A percentile compares a stretch with the other conserved stretches of the same genome.
Conservation (phyloP, 2,888 invertebrate genomes). For the Parnassius orleans region DNA sequence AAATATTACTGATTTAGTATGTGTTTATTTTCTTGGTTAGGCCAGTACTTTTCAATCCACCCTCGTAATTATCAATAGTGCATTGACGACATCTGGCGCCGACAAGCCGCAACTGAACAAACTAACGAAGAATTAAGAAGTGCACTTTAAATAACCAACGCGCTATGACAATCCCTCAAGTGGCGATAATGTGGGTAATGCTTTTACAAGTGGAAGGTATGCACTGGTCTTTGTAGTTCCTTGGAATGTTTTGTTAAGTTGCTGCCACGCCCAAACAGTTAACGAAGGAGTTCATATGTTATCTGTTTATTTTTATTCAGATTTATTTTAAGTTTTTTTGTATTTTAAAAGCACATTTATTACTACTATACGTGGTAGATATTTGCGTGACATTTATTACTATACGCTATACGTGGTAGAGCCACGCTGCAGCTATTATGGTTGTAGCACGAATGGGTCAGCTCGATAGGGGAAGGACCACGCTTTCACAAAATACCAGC, state of each 20-base stretch:
- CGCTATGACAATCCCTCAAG: constrained; percentile 15
- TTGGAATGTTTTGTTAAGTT: constrained; percentile 9
- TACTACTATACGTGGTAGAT: no score
- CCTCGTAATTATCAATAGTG: constrained; percentile 4
- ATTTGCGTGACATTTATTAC: no score
- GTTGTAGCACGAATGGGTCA: no score
- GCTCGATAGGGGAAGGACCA: no score
- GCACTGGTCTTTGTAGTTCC: neutral
- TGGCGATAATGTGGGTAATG: constrained; percentile 14
- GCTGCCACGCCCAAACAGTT: constrained; percentile 3
- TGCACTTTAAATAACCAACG: constrained; percentile 20
- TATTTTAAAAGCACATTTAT: no score
- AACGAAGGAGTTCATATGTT: no score
- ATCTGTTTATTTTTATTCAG: neutral
- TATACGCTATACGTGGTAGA: no score
- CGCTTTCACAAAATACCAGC: no score
- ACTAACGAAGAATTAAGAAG: constrained; percentile 7
- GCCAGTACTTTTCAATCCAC: no score
- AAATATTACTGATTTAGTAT: no score
- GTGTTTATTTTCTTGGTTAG: no score
- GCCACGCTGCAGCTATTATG: no score
- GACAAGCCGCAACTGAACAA: constrained; percentile 7
- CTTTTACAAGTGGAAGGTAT: constrained; percentile 13
- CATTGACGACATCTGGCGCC: constrained; percentile 23
- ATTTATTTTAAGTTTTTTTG: neutral